A percentile compares a stretch with the other conserved stretches of the same genome.
phyloP scores from a whole-genome alignment of 2,113 vertebrate genomes.

The Dryoscopus gambensis region DNA sequence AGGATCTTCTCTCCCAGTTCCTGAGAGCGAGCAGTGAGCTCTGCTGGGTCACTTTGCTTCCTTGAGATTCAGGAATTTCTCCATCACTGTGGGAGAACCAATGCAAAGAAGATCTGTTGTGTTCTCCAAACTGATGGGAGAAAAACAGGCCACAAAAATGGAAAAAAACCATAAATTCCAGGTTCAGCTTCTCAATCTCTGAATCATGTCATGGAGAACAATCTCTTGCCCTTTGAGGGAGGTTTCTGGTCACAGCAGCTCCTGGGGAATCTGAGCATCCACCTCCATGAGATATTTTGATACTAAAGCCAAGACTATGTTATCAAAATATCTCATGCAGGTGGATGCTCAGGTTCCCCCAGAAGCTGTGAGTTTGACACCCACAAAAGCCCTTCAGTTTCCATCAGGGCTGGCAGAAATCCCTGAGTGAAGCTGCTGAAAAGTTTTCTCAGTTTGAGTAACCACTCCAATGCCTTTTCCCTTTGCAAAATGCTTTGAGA shows the following conservation, averaged over 20 bases:
- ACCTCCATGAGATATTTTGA: background rate
- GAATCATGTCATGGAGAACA: background rate
- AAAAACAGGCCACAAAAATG: rapidly evolving
- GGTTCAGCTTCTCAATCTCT: background rate
- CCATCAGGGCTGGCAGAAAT: background rate
- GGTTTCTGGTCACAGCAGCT: background rate
- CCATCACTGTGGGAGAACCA: background rate
- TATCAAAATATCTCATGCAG: background rate
- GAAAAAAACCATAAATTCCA: background rate
- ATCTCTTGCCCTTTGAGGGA: background rate
- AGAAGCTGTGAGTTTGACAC: background rate
- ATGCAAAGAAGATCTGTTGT: too few relatives aligned
- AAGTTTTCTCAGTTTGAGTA: background rate
- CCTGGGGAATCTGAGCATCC: background rate
- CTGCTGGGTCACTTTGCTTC: background rate
- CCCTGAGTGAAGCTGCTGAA: background rate
- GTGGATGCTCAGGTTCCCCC: background rate
- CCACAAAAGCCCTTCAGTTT: background rate
- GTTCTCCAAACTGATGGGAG: background rate
- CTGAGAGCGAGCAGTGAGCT: background rate
- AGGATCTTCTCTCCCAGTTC: background rate
- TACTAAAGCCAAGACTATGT: background rate
- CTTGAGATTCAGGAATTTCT: background rate
- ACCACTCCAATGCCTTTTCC: background rate
- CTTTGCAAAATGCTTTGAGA: background rate